A percentile compares a stretch with the other conserved stretches of the same genome.
Conservation (phyloP, 2,113 vertebrate species). For the Oncorhynchus kisutch region DNA sequence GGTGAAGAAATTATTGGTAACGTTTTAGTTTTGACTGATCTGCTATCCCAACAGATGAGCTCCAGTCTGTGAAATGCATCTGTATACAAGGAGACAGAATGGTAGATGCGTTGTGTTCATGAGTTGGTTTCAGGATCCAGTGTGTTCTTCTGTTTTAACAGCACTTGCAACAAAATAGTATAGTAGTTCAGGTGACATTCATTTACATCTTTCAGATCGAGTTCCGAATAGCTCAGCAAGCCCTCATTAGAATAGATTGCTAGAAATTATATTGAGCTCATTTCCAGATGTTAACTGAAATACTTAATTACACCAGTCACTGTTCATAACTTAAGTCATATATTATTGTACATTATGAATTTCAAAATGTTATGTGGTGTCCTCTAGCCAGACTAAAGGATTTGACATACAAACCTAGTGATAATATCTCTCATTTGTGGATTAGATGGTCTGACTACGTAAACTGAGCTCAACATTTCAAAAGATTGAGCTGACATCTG, state of each 20-base stretch:
- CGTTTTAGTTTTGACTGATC: too few relatives aligned
- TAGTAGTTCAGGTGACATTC: too few relatives aligned
- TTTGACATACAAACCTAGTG: conserved; percentile 8
- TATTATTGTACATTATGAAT: neutral
- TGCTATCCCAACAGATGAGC: neutral
- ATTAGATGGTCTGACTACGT: neutral
- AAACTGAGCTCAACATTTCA: neutral
- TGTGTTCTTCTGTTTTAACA: neutral
- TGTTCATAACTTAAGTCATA: too few relatives aligned
- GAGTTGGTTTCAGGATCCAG: neutral
- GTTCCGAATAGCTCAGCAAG: neutral
- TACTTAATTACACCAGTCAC: neutral
- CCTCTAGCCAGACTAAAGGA: too few relatives aligned
- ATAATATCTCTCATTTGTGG: neutral
- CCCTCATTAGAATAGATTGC: neutral
- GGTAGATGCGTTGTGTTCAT: neutral
- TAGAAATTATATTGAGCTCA: neutral
- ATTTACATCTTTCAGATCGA: too few relatives aligned
- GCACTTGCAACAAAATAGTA: too few relatives aligned
- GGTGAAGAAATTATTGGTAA: too few relatives aligned
- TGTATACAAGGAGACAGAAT: neutral
- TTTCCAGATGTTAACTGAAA: neutral
- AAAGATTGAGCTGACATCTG: neutral
- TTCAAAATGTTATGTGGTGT: neutral
- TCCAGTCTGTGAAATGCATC: neutral